Evolutionary conservation across 2,888 invertebrate species (phyloP).

Genomic region (Caenorhabditis afra): DNA sequence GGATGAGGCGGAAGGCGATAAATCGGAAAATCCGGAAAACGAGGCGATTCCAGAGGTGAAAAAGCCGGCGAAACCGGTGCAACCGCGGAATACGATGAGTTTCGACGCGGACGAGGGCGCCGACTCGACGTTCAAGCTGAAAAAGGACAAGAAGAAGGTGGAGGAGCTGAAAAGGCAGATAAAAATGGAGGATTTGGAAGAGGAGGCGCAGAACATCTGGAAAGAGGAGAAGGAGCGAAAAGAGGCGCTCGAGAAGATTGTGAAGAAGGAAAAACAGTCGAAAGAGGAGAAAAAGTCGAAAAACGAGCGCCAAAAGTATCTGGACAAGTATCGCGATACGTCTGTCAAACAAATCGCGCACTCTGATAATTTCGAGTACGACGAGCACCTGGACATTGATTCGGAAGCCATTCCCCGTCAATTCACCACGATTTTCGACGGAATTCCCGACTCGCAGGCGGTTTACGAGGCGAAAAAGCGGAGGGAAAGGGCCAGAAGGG

Average conservation of each 20-base stretch:
- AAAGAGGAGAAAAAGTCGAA: constrained; percentile 51
- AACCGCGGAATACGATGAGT: constrained; percentile 63
- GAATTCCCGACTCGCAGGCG: constrained; percentile 95
- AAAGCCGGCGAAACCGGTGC: constrained; percentile 4
- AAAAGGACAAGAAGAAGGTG: constrained; percentile 72
- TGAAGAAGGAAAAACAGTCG: constrained; percentile 54
- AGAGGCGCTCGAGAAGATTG: constrained; percentile 41
- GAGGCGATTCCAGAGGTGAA: constrained; percentile 19
- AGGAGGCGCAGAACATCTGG: constrained; percentile 54
- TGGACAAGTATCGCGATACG: constrained; percentile 63
- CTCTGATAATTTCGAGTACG: constrained; percentile 39
- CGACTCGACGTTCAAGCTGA: constrained; percentile 70
- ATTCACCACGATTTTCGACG: constrained; percentile 56
- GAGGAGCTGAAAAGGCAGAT: constrained; percentile 67
- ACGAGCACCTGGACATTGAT: constrained; percentile 59
- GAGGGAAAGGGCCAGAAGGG: constrained; percentile 93
- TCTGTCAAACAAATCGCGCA: constrained; percentile 51
- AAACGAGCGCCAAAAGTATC: constrained; percentile 57
- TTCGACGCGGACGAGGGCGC: constrained; percentile 75
- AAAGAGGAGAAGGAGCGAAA: constrained; percentile 51
- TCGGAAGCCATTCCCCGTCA: constrained; percentile 34
- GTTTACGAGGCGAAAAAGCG: constrained; percentile 97
- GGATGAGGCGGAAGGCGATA: constrained; percentile 51
- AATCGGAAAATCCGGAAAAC: background rate
- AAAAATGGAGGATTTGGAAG: constrained; percentile 68